These are phyloP conservation scores for Periophthalmus modestus DNA, from an alignment of 2,113 vertebrate species.

Conservation along the genomic window DNA sequence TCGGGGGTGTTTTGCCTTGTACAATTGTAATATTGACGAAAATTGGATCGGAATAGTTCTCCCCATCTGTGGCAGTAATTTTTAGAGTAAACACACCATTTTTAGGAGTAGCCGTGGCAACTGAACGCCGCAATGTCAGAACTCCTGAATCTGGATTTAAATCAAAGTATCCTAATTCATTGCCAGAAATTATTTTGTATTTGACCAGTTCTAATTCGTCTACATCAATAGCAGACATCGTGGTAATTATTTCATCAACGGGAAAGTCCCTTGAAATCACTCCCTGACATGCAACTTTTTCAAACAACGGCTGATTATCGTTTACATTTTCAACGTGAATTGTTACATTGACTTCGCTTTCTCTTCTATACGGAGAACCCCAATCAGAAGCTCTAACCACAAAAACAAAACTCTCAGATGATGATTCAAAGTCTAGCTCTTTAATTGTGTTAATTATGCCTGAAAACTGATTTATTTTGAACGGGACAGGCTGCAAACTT, in stretches of 20 bases:
- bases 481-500: slow-evolving; percentile 85
- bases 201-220: slow-evolving; percentile 95
- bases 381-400: slow-evolving; percentile 95
- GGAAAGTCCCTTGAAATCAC: slow-evolving; percentile 89
- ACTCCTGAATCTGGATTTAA: slow-evolving; percentile 95
- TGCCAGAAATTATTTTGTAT: slow-evolving; percentile 95
- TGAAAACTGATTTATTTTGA: slow-evolving; percentile 94
- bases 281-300: slow-evolving; percentile 92
- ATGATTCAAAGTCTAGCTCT: slow-evolving; percentile 93
- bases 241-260: slow-evolving; percentile 88
- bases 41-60: slow-evolving; percentile 93
- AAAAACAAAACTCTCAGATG: slow-evolving; percentile 89
- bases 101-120: slow-evolving; percentile 82
- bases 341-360: slow-evolving; percentile 93
- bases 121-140: slow-evolving; percentile 84
- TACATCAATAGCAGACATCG: slow-evolving; percentile 94
- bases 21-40: slow-evolving; percentile 93
- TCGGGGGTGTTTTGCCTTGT: slow-evolving; percentile 85
- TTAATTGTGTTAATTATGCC: slow-evolving; percentile 88
- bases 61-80: slow-evolving; percentile 95
- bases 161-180: slow-evolving; percentile 90
- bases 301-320: slow-evolving; percentile 94
- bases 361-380: slow-evolving; percentile 94
- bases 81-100: slow-evolving; percentile 86
- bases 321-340: slow-evolving; percentile 91